Evolutionary conservation across 2,797 vertebrate species (phyloP), one percentile per base, ranked within the genome.

Genomic region (Spizella passerina): DNA sequence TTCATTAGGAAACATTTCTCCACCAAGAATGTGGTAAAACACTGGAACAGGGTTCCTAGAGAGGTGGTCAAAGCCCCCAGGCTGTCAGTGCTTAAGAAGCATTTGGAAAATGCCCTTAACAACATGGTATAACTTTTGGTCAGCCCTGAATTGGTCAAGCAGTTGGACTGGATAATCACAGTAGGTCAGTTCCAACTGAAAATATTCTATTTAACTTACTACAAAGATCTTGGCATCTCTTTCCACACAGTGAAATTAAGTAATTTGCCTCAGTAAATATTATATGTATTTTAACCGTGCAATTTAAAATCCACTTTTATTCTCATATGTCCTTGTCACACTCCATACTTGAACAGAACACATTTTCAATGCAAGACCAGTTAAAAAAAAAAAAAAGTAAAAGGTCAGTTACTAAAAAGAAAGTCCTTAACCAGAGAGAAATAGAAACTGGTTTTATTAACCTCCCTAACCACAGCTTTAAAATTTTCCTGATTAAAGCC

Each of bases 401-500:
- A 95, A 94, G 56, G 59, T 86, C 88, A 71, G 53, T 70, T 47
- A 83, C 65, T 83, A 76, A 88, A 81, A 83, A 79, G 91, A 77
- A 91, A 83, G 63, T 72, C 69, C 59, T 94, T 69, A 85, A 84
- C 44, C 41, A 83, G 53, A 84, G 29, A 82, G 70, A 90, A 93
- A 70, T 2, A 88, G 29, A 79, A 92, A 72, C 27, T 56, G 53
- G 49, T 79, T 94, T 93, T 88, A 94, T 93, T 91, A 91, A 77
- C 55, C 72, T 90, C 44, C 27, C 59, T 49, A 88, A 75, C 66
- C 61, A 84, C 13, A 86, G 34, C 64, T 88, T 77, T 86, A 72
- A 77, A 56, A 53, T 73, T 83, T 71, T 90, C 55, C 79, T 92
- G 70, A 94, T 94, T 91, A 88, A 95, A 94, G 82, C 32, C 68